Percentiles rank a stretch among this genome's conserved stretches.
Conservation (phyloP, 2,888 invertebrate genomes). For the Drosophila nr. fundita region DNA sequence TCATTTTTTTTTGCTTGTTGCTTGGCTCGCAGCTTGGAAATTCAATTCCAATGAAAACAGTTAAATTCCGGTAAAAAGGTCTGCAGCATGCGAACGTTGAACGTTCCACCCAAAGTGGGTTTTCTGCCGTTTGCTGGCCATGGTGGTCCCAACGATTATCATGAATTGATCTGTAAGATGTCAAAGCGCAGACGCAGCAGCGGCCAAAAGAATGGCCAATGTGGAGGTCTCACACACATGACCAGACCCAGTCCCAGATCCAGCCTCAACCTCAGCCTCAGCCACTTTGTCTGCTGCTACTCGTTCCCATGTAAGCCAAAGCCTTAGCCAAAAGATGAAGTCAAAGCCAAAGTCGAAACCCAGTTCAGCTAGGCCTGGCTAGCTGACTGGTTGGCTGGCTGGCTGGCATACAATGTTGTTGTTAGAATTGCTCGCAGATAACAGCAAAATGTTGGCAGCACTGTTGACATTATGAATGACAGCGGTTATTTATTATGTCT, state of each 20-base stretch:
- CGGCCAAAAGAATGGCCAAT: slow-evolving; percentile 68
- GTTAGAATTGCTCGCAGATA: slow-evolving; percentile 78
- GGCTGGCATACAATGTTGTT: slow-evolving; percentile 64
- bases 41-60: slow-evolving; percentile 79
- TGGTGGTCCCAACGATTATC: slow-evolving; percentile 83
- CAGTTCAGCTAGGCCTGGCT: slow-evolving; percentile 33
- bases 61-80: slow-evolving; percentile 79
- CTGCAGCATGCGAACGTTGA: slow-evolving; percentile 67
- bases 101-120: slow-evolving; percentile 70
- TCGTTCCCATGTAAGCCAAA: slow-evolving; percentile 51
- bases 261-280: slow-evolving; percentile 2
- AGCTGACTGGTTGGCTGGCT: neutral
- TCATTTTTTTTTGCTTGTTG: slow-evolving; percentile 19
- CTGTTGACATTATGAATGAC: slow-evolving; percentile 80
- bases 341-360: slow-evolving; percentile 38
- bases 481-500: slow-evolving; percentile 81
- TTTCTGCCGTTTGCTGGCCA: slow-evolving; percentile 50
- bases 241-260: slow-evolving; percentile 27
- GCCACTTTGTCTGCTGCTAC: slow-evolving; percentile 62
- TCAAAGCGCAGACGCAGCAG: slow-evolving; percentile 78
- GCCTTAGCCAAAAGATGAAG: slow-evolving; percentile 38
- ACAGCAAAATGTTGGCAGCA: slow-evolving; percentile 80
- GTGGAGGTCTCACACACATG: slow-evolving; percentile 69
- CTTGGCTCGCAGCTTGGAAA: slow-evolving; percentile 56
- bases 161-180: slow-evolving; percentile 84